Base-by-base conservation (phyloP, 2,113 vertebrate species). In the Chlorocebus sabaeus region DNA sequence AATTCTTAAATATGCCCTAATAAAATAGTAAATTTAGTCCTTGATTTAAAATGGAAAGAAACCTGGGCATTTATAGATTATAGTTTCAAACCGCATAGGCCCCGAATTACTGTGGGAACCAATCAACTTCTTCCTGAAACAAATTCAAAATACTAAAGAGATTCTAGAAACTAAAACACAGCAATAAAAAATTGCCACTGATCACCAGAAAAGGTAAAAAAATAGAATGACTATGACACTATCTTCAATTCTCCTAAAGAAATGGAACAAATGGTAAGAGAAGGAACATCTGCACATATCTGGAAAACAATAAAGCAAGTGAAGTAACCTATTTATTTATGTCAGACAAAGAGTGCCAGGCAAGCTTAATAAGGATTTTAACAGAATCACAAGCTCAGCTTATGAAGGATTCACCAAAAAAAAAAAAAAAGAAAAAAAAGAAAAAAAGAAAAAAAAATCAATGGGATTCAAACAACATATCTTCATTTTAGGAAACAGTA, bases 351-450 rank as follows among this genome's bases (percentile, higher is more conserved):
- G 48, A 92, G 84, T 73, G 67, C 84, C 87, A 95, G 32, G 35
- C 35, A 88, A 96, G 57, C 40, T 95, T 94, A 87, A 78, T 90
- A 90, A 94, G 40, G 90, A 92, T 93, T 87, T 92, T 55, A 88
- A 89, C 18, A 97, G 67, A 97, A 97, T 97, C 90, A 96, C 8
- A 96, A 96, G 96, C 59, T 95, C 73, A 83, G 30, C 86, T 23
- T 23, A 83, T 0, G 35, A 92, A 96, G 27, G 75, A 93, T 25
- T 93, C 57, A 93, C 48, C 10, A 61, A 27, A 27, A 27, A 96
- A 79, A 75, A 10, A 32, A 57, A 80, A 79, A 61, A 91, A 89
- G 84, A 57, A 89, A 81, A 48, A 86, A 79, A 30, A 30, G 5
- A 95, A 70, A 64, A 30, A 6, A 92, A 67, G 64, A 6, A n/a